Base-by-base conservation (phyloP, 2,797 vertebrate species). In the Mastacembelus armatus region DNA sequence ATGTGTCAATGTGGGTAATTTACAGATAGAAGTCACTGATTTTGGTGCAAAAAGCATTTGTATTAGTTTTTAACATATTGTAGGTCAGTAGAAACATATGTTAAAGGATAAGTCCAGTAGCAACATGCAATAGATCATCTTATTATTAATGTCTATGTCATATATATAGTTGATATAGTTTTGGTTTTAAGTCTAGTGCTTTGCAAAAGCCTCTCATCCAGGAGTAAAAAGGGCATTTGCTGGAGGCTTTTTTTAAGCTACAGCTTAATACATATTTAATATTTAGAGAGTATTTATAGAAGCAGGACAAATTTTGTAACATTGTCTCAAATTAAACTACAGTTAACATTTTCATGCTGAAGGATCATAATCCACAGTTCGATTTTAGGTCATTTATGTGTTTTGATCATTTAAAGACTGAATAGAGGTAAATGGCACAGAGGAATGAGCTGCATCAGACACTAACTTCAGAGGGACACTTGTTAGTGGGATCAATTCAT, bases 191-290 rank as follows among this genome's bases (percentile, higher is more conserved):
- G n/a, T n/a, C n/a, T n/a, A n/a, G n/a, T n/a, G n/a, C n/a, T n/a
- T 8, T 39, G 9, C 0, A 32, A 22, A 42, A 3, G 12, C 48
- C 39, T 7, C 21, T 43, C 27, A 29, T 29, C 36, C 12, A 8
- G 6, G 19, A 21, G 22, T 39, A 16, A 33, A 54, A 54, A n/a
- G n/a, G 9, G 30, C 15, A 61, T n/a, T 63, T 56, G 21, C 48
- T 33, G 3, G 1, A n/a, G 19, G 59, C 19, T n/a, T 69, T 35
- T 4, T 52, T 60, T 40, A 10, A 43, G 24, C 19, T 22, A 8
- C 24, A 9, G 6, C 39, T 27, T 27, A 27, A 29, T 56, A 14
- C 10, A 30, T n/a, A 29, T 35, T 14, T 42, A 8, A 14, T 16
- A 22, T 5, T 43, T 4, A 15, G 7, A 3, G 18, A 11, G 15